A percentile compares a stretch with the other conserved stretches of the same genome.
These are phyloP conservation scores for Dryococelus australis DNA, from an alignment of 2,888 invertebrate genomes.

Conservation along the genomic window DNA sequence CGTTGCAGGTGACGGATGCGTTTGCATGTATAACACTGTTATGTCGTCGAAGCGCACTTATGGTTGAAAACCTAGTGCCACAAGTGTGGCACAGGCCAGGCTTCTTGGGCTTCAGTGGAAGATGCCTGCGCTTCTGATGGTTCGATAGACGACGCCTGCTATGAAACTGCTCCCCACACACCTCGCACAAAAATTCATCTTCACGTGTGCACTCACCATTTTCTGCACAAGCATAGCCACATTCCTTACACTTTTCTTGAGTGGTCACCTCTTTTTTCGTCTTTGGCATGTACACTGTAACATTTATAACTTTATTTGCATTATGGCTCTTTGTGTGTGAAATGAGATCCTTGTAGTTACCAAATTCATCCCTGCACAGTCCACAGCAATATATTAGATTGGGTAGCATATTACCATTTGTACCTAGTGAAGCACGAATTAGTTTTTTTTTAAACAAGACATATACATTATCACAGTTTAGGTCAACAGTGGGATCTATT, in stretches of 20 bases:
- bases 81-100: not conserved
- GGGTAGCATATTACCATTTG: not conserved
- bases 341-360: not conserved
- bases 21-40: not conserved
- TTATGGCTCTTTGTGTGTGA: not conserved
- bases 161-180: conserved; percentile 5
- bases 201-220: not conserved
- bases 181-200: not conserved
- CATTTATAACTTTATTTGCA: not conserved
- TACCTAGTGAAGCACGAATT: not conserved
- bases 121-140: not conserved
- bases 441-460: not conserved
- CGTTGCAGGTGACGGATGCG: not conserved
- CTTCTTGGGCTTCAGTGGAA: not conserved
- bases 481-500: not conserved
- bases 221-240: not conserved
- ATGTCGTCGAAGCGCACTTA: not conserved
- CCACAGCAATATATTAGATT: not conserved
- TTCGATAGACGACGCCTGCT: not conserved
- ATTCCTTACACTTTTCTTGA: not conserved
- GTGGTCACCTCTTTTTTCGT: not conserved
- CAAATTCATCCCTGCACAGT: not conserved
- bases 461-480: not conserved
- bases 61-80: not conserved
- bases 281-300: not conserved